Base-by-base conservation (phyloP, 1,140 invertebrate genomes). In the Cotesia vestalis region DNA sequence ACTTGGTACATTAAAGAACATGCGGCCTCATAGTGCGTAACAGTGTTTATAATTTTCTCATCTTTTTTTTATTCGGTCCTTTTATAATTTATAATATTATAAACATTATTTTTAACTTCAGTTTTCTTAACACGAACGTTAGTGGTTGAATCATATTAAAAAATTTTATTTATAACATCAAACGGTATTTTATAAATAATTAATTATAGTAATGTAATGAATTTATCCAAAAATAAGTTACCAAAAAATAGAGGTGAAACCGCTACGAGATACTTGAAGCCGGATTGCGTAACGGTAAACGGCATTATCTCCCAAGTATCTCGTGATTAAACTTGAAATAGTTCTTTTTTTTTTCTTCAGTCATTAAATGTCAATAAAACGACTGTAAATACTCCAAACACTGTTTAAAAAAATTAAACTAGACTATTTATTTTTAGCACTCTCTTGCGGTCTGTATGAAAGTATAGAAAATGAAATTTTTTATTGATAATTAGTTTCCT, bases 211-310 rank as follows among this genome's bases (percentile, higher is more conserved):
- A n/a, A 14, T n/a, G 12, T 55, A 14, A 17, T 55, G n/a, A 14
- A 17, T 55, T 55, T 55, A 38, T 38, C 27, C 9, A 0, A 52
- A 52, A 14, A 57, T 4, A 17, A 40, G 5, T 46, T 36, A 34
- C 55, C 53, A 8, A 60, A 60, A 60, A 69, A 60, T 36, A n/a
- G 14, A 66, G 12, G 14, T 17, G 40, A 9, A 71, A 55, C 66
- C 53, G 60, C 36, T 34, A 40, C 14, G 59, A 62, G 27, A 52
- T 61, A 38, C 51, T 51, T 36, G 35, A 63, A 20, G 14, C 35
- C 8, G 61, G 76, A 76, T 80, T 80, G 74, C 76, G 75, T 79
- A 80, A 80, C 80, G 78, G 80, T 81, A 81, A 78, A 79, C 27
- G 72, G 69, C 62, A 69, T 68, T 68, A 69, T 73, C 69, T 71